A percentile compares a stretch with the other conserved stretches of the same genome.
These are phyloP conservation scores for Acanthurus leucopareius DNA, from an alignment of 2,797 vertebrate genomes.

Conservation along the genomic window DNA sequence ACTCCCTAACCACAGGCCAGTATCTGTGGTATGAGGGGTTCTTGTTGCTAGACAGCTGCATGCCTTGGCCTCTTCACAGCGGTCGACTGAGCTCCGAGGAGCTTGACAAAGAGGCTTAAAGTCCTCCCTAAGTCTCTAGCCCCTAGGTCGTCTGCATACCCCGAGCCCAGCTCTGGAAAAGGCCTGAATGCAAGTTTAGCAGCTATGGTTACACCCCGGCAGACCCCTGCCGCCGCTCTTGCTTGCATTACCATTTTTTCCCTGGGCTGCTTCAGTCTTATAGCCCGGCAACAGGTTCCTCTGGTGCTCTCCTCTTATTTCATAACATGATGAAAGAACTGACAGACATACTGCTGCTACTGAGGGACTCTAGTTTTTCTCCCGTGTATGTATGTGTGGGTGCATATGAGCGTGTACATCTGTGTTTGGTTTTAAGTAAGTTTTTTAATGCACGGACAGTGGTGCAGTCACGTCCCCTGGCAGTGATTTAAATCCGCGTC, in stretches of 20 bases:
- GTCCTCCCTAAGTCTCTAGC: slow-evolving; percentile 83
- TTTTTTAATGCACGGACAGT: slow-evolving; percentile 17
- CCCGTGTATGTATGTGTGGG: slow-evolving; percentile 39
- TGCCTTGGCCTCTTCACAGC: slow-evolving; percentile 82
- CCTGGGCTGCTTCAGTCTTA: slow-evolving; percentile 77
- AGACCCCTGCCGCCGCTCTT: slow-evolving; percentile 74
- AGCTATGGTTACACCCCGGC: slow-evolving; percentile 85
- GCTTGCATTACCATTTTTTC: slow-evolving; percentile 82
- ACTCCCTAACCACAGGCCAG: slow-evolving; percentile 77
- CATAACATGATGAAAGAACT: slow-evolving; percentile 78
- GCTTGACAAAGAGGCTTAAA: slow-evolving; percentile 86
- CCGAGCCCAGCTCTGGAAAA: slow-evolving; percentile 75
- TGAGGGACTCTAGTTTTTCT: slow-evolving; percentile 54
- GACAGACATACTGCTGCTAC: slow-evolving; percentile 72
- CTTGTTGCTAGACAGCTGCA: slow-evolving; percentile 90
- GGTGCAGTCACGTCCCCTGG: slow-evolving; percentile 65
- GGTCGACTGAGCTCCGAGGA: slow-evolving; percentile 82
- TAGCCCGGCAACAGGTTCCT: slow-evolving; percentile 83
- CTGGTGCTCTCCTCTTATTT: slow-evolving; percentile 77
- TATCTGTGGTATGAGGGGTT: slow-evolving; percentile 82
- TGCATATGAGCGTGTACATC: slow-evolving; percentile 32
- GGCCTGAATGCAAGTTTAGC: slow-evolving; percentile 83
- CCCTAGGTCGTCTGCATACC: slow-evolving; percentile 82
- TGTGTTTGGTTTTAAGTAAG: slow-evolving; percentile 29
- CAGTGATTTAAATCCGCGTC: slow-evolving; percentile 71